Conservation (phyloP, 1,140 invertebrate genomes). For the Araneus ventricosus region DNA sequence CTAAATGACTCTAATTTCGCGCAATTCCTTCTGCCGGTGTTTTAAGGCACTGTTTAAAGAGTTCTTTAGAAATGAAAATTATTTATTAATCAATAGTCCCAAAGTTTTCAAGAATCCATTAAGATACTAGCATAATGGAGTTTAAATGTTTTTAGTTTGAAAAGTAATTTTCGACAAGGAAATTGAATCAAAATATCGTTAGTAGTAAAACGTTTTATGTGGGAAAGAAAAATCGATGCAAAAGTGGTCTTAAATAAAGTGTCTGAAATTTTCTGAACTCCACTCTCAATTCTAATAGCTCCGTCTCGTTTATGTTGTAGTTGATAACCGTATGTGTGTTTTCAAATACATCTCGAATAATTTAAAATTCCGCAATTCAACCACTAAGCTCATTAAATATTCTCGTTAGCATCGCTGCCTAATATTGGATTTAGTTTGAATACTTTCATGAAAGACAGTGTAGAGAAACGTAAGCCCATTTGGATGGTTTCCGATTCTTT, state of each 20-base stretch:
- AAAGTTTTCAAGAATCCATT: slow-evolving; percentile 19
- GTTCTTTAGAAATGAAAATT: slow-evolving; percentile 6
- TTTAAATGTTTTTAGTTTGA: slow-evolving; percentile 38
- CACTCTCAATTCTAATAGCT: no score
- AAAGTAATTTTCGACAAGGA: slow-evolving; percentile 20
- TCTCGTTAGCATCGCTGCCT: no score
- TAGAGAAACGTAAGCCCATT: no score
- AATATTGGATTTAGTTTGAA: no score
- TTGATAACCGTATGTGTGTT: no score
- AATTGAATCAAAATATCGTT: slow-evolving; percentile 38
- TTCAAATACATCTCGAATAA: no score
- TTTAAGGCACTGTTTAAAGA: neutral
- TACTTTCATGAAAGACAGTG: no score
- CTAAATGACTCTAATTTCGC: slow-evolving; percentile 10
- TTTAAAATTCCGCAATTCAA: no score
- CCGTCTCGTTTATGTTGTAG: no score
- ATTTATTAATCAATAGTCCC: slow-evolving; percentile 23
- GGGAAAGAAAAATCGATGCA: neutral
- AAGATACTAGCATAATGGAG: slow-evolving; percentile 25
- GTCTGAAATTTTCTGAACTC: neutral
- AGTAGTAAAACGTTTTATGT: slow-evolving; percentile 1
- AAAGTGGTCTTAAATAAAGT: neutral
- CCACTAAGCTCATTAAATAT: no score
- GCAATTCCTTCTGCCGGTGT: neutral
- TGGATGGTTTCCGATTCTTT: no score